phyloP scores from a whole-genome alignment of 2,113 vertebrate species.

The Bothrops jararaca region DNA sequence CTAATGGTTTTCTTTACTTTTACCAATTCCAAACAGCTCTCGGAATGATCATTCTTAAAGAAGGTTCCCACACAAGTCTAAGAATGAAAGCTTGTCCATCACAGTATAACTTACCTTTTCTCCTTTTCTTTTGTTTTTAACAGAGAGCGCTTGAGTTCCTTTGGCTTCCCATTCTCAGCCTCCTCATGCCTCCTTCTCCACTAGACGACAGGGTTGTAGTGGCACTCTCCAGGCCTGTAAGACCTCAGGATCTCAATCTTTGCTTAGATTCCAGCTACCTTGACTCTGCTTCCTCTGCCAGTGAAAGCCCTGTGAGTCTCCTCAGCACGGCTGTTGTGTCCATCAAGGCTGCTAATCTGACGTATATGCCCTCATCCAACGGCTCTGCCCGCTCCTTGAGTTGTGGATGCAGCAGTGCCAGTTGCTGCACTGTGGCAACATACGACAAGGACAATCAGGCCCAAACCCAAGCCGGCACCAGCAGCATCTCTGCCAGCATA shows the following conservation, averaged over 20 bases:
- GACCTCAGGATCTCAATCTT: constrained; percentile 98
- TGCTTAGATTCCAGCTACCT: constrained; percentile 91
- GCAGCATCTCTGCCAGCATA: constrained; percentile 72
- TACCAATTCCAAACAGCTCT: background rate
- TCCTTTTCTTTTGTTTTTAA: constrained; percentile 40
- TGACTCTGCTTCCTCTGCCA: constrained; percentile 72
- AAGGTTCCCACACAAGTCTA: background rate
- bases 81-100: constrained; percentile 6
- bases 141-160: constrained; percentile 88
- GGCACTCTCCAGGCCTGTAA: constrained; percentile 93
- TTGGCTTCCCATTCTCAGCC: constrained; percentile 83
- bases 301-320: constrained; percentile 71
- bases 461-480: constrained; percentile 80
- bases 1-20: background rate
- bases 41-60: background rate
- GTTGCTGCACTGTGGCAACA: constrained; percentile 95
- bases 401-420: constrained; percentile 99
- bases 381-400: constrained; percentile 98
- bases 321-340: constrained; percentile 84
- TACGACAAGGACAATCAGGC: constrained; percentile 92
- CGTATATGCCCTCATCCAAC: constrained; percentile 99
- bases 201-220: constrained; percentile 99
- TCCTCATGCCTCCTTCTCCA: constrained; percentile 99
- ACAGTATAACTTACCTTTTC: background rate
- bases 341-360: constrained; percentile 91